Percentiles rank a stretch among this genome's conserved stretches.
Conservation (phyloP, 2,888 invertebrate species). For the Elmis aenea region DNA sequence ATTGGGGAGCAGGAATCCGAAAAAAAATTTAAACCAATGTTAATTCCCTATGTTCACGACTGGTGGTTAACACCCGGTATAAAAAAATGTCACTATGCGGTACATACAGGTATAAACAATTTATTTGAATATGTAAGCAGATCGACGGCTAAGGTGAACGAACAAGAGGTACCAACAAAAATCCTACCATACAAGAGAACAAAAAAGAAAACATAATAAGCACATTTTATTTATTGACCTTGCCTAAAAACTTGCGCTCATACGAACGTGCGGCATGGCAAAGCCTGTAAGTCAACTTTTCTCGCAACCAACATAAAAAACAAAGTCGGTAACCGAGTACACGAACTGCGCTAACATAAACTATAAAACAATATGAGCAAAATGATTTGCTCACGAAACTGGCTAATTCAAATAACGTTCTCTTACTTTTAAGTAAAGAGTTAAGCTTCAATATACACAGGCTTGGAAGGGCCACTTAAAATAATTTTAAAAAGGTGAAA, state of each 20-base stretch:
- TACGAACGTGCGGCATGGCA: slow-evolving; percentile 3
- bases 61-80: too few species aligned
- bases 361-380: too few species aligned
- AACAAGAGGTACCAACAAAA: slow-evolving; percentile 1
- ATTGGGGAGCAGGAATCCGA: too few species aligned
- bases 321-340: too few species aligned
- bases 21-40: background rate
- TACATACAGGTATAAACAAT: slow-evolving; percentile 1
- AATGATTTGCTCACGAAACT: too few species aligned
- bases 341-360: too few species aligned
- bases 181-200: background rate
- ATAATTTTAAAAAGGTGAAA: too few species aligned
- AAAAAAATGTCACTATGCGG: background rate
- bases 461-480: too few species aligned
- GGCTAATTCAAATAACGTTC: too few species aligned
- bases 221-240: slow-evolving; percentile 8
- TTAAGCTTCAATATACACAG: too few species aligned
- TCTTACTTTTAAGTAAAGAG: too few species aligned
- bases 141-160: slow-evolving; percentile 8
- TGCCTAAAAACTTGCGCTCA: slow-evolving; percentile 2
- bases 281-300: slow-evolving; percentile 1
- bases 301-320: background rate
- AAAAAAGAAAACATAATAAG: slow-evolving; percentile 6
- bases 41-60: too few species aligned
- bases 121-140: slow-evolving; percentile 7